A percentile compares a stretch with the other conserved stretches of the same genome.
Evolutionary conservation across 2,797 vertebrate species (phyloP).

Genomic region (Dryobates pubescens): DNA sequence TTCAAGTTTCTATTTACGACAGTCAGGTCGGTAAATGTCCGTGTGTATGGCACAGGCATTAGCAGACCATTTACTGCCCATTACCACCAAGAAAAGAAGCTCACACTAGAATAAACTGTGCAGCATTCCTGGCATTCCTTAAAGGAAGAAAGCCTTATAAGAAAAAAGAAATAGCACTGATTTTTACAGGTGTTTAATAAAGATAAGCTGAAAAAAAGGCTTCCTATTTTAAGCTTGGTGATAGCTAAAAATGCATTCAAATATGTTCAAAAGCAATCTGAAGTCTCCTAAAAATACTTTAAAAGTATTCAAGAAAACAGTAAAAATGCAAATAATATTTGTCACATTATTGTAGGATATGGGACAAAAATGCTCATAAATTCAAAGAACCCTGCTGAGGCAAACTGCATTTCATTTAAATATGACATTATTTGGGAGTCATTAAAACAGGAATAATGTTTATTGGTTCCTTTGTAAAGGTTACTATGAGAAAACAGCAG

Average conservation of each 20-base stretch:
- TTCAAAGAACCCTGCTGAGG: slow-evolving; percentile 68
- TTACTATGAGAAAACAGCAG: slow-evolving; percentile 54
- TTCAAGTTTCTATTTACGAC: slow-evolving; percentile 42
- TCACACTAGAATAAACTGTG: slow-evolving; percentile 63
- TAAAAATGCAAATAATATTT: slow-evolving; percentile 83
- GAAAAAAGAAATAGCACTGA: slow-evolving; percentile 77
- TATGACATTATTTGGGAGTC: slow-evolving; percentile 69
- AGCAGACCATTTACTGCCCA: slow-evolving; percentile 45
- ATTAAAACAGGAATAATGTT: slow-evolving; percentile 71
- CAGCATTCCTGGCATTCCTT: slow-evolving; percentile 76
- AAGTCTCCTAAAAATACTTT: slow-evolving; percentile 79
- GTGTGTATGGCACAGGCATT: not conserved
- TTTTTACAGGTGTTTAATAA: slow-evolving; percentile 86
- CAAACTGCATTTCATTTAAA: slow-evolving; percentile 64
- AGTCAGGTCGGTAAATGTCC: slow-evolving; percentile 59
- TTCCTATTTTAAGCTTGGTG: slow-evolving; percentile 79
- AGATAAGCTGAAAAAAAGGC: slow-evolving; percentile 82
- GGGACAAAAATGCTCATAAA: slow-evolving; percentile 72
- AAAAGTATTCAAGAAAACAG: slow-evolving; percentile 78
- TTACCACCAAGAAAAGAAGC: slow-evolving; percentile 60
- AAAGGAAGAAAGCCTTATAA: slow-evolving; percentile 78
- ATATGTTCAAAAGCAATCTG: slow-evolving; percentile 80
- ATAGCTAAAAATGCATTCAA: slow-evolving; percentile 82
- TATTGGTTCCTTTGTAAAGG: slow-evolving; percentile 57
- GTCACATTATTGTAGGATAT: slow-evolving; percentile 70